These are phyloP conservation scores for Zygaena filipendulae DNA, from an alignment of 2,888 invertebrate species.

Conservation along the genomic window DNA sequence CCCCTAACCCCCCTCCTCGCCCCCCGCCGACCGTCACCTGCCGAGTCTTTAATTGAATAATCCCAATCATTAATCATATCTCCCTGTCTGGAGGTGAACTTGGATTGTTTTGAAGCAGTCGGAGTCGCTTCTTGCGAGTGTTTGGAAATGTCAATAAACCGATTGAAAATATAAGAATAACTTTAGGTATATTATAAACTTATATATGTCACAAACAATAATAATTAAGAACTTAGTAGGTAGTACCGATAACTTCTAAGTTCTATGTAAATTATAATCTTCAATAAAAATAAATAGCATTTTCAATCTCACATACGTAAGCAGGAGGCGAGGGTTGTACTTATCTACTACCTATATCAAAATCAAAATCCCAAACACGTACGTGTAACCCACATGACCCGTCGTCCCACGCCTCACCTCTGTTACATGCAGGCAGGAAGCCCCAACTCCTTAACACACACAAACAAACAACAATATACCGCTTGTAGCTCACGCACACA, in stretches of 20 bases:
- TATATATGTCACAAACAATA: too few species aligned
- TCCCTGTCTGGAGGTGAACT: conserved; percentile 56
- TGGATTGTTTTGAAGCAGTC: conserved; percentile 54
- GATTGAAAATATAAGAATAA: too few species aligned
- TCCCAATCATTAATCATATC: conserved; percentile 65
- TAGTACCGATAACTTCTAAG: too few species aligned
- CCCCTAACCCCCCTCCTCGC: conserved; percentile 9
- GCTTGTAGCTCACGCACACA: conserved; percentile 52
- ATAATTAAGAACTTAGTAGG: too few species aligned
- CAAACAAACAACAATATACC: conserved; percentile 25
- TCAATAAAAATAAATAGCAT: conserved; percentile 42
- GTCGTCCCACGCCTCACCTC: conserved; percentile 34
- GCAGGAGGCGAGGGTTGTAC: conserved; percentile 39
- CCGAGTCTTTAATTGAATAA: conserved; percentile 67
- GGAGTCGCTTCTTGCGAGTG: conserved; percentile 11
- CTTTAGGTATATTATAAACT: too few species aligned
- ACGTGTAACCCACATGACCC: conserved; percentile 29
- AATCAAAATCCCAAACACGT: conserved; percentile 54
- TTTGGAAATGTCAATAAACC: too few species aligned
- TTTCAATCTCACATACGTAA: conserved; percentile 31
- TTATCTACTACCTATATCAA: conserved; percentile 59
- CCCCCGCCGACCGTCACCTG: conserved; percentile 33
- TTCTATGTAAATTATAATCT: too few species aligned
- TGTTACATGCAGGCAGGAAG: conserved; percentile 40
- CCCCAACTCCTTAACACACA: conserved; percentile 59